A percentile compares a stretch with the other conserved stretches of the same genome.
Conservation (phyloP, 2,888 invertebrate genomes). For the Ecdyonurus torrentis region DNA sequence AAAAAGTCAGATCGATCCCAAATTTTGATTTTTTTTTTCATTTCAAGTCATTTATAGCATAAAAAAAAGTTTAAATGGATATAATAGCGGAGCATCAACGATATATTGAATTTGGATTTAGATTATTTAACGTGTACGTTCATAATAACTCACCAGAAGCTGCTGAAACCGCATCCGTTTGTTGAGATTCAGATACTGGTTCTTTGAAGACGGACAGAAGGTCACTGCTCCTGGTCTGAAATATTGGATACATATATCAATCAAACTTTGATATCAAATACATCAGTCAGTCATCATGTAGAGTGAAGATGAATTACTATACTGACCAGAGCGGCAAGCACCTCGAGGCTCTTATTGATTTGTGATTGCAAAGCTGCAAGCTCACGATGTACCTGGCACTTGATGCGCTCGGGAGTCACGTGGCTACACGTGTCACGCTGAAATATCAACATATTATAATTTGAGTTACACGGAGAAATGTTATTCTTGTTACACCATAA, state of each 20-base stretch:
- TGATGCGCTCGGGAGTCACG: constrained; percentile 5
- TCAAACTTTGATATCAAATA: too few relatives aligned
- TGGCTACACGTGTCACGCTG: background rate
- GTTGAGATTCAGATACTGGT: too few relatives aligned
- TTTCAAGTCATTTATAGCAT: too few relatives aligned
- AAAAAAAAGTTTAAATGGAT: too few relatives aligned
- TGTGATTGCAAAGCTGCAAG: constrained; percentile 9
- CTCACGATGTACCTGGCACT: constrained; percentile 8
- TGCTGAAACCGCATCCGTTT: background rate
- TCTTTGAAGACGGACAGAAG: background rate
- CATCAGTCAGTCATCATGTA: background rate
- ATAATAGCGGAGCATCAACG: too few relatives aligned
- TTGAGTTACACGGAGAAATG: background rate
- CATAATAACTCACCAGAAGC: background rate
- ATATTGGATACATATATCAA: too few relatives aligned
- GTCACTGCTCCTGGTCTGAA: background rate
- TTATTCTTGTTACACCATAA: too few relatives aligned
- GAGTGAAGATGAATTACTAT: background rate
- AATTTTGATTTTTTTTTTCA: too few relatives aligned
- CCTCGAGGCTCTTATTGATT: constrained; percentile 7
- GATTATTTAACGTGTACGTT: too few relatives aligned
- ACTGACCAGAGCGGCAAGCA: constrained; percentile 9
- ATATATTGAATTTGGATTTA: too few relatives aligned
- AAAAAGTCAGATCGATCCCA: too few relatives aligned
- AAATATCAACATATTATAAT: background rate